Conservation (phyloP, 2,113 vertebrate genomes). For the Boleophthalmus pectinirostris region DNA sequence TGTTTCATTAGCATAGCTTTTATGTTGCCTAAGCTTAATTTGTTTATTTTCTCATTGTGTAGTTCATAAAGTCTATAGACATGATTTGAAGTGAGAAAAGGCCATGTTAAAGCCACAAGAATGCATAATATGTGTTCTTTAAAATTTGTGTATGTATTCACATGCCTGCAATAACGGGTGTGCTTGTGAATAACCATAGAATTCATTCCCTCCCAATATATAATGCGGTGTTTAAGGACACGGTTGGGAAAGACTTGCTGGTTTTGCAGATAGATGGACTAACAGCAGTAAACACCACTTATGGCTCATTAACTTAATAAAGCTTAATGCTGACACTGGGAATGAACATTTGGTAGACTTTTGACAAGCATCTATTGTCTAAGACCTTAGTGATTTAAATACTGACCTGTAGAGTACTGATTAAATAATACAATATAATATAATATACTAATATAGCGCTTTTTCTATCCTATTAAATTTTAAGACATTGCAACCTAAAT, state of each 20-base stretch:
- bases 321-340: neutral
- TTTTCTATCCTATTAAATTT: too few species aligned
- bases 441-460: too few species aligned
- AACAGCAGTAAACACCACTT: conserved; percentile 6
- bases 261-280: conserved; percentile 3
- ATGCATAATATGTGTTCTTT: too few species aligned
- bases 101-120: too few species aligned
- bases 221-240: neutral
- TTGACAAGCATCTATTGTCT: neutral
- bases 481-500: too few species aligned
- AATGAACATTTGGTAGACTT: neutral
- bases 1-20: too few species aligned
- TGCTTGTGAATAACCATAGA: neutral
- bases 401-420: too few species aligned
- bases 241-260: neutral
- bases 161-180: neutral
- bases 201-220: neutral
- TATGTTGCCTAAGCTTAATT: too few species aligned
- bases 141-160: neutral
- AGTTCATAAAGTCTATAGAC: too few species aligned
- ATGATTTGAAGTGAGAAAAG: too few species aligned
- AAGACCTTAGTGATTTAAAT: neutral
- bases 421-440: too few species aligned
- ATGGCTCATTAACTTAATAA: conserved; percentile 2
- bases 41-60: too few species aligned